A percentile compares a stretch with the other conserved stretches of the same genome.
These are phyloP conservation scores for Parascotia fuliginaria DNA, from an alignment of 2,888 invertebrate species.

Conservation along the genomic window DNA sequence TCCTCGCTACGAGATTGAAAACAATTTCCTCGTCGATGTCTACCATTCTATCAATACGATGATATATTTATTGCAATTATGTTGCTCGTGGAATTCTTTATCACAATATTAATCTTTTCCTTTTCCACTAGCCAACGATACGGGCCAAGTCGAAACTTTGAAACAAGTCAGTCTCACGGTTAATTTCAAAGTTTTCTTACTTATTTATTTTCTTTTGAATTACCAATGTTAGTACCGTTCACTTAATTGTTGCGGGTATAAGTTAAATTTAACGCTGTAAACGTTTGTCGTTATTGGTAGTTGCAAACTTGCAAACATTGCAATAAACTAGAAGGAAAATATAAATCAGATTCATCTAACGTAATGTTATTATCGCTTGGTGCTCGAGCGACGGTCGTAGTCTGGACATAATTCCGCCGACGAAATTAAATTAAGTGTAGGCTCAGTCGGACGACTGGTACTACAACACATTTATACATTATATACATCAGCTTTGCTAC, in stretches of 20 bases:
- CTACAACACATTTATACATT: conserved; percentile 25
- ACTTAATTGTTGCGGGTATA: no score
- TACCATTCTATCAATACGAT: conserved; percentile 29
- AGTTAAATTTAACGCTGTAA: no score
- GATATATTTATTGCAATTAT: conserved; percentile 36
- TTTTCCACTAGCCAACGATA: conserved; percentile 27
- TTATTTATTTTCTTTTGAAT: conserved; percentile 34
- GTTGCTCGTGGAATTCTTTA: conserved; percentile 14
- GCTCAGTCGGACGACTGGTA: conserved; percentile 16
- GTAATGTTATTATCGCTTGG: conserved; percentile 10
- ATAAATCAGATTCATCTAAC: conserved; percentile 4
- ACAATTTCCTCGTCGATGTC: conserved; percentile 45
- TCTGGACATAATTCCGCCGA: conserved; percentile 44
- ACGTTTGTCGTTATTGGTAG: no score
- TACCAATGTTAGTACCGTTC: conserved; percentile 18
- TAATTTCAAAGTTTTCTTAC: conserved; percentile 28
- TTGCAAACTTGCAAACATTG: background rate
- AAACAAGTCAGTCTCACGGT: conserved; percentile 27
- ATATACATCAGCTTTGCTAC: conserved; percentile 55
- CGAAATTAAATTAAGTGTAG: conserved; percentile 54
- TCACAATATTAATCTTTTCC: conserved; percentile 30
- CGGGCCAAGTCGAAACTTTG: conserved; percentile 26
- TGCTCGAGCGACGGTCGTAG: conserved; percentile 5
- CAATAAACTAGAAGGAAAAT: background rate
- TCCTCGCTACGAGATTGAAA: conserved; percentile 28